Percentiles rank a stretch among this genome's conserved stretches.
phyloP scores from a whole-genome alignment of 2,888 invertebrate genomes.

The Hypolimnas misippus region DNA sequence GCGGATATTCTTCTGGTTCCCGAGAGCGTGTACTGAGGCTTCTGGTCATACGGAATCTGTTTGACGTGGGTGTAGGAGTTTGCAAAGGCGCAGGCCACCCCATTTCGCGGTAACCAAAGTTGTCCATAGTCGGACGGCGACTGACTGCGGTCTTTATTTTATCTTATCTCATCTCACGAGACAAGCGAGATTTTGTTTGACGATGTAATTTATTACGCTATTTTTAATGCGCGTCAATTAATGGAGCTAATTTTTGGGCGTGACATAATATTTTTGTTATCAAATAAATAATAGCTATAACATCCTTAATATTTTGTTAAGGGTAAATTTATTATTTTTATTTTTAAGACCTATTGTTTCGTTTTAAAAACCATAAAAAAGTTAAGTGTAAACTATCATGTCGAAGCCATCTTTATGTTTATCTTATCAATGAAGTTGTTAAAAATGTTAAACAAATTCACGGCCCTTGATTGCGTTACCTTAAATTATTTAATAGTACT shows the following conservation, averaged over 20 bases:
- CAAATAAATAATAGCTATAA: neutral
- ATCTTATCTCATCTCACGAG: constrained; percentile 72
- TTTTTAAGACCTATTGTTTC: no score
- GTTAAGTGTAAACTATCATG: no score
- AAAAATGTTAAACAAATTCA: neutral
- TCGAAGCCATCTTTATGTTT: no score
- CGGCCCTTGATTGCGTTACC: neutral
- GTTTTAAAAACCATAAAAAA: no score
- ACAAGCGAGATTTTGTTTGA: constrained; percentile 62
- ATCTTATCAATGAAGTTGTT: neutral
- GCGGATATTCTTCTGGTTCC: constrained; percentile 83
- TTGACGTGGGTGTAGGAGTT: constrained; percentile 60
- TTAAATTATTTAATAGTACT: neutral
- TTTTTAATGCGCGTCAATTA: constrained; percentile 61
- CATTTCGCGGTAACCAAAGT: constrained; percentile 86
- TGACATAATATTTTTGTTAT: constrained; percentile 4
- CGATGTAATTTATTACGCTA: constrained; percentile 71
- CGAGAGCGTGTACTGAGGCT: constrained; percentile 75
- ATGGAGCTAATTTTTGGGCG: constrained; percentile 40
- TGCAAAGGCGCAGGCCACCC: constrained; percentile 76
- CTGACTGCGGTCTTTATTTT: constrained; percentile 56
- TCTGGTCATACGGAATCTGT: constrained; percentile 61
- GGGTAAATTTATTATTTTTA: neutral
- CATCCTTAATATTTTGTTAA: neutral
- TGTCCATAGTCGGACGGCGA: constrained; percentile 80